Evolutionary conservation across 2,113 vertebrate species (phyloP), one percentile per base, ranked within the genome.

Genomic region (Ophiodon elongatus): DNA sequence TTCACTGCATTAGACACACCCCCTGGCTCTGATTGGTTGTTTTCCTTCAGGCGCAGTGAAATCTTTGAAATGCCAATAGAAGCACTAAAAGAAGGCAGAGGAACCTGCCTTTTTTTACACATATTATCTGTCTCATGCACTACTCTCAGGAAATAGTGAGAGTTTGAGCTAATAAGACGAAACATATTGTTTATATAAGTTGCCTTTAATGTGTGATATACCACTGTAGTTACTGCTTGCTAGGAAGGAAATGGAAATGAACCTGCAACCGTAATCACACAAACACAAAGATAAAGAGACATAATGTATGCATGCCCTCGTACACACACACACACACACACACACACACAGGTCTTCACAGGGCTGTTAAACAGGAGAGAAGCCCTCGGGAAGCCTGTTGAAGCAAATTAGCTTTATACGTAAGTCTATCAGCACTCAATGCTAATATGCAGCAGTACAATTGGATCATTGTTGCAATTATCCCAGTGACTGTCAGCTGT

Each of bases 341-440:
- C 7, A 33, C 8, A 31, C 56, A 50, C 63, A 37, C 50, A 54
- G 25, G 21, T 50, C 62, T 70, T 54, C 68, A 47, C 67, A 31
- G 75, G 73, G 79, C 86, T 70, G 64, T 82, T 90, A 76, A 92
- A 88, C 81, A 75, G 72, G 29, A 82, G 31, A 52, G 47, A 79
- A 76, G 56, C 71, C 88, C 35, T 72, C 60, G 0, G 88, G 80
- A 84, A 82, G 88, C 82, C 85, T 80, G 77, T 3, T 69, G 63
- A 35, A 71, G 84, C 75, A 84, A 93, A 94, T 94, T 93, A 91
- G 80, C 89, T 77, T 82, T 66, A 89, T 80, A 47, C 25, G 37
- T 52, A 89, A 88, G 83, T 83, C 82, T 90, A 93, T 90, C 89
- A 86, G 79, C 87, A 83, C 76, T 88, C 67, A 43, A 23, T 9